A percentile compares a stretch with the other conserved stretches of the same genome.
Evolutionary conservation across 2,113 vertebrate species (phyloP).

Genomic region (Oceanites oceanicus): DNA sequence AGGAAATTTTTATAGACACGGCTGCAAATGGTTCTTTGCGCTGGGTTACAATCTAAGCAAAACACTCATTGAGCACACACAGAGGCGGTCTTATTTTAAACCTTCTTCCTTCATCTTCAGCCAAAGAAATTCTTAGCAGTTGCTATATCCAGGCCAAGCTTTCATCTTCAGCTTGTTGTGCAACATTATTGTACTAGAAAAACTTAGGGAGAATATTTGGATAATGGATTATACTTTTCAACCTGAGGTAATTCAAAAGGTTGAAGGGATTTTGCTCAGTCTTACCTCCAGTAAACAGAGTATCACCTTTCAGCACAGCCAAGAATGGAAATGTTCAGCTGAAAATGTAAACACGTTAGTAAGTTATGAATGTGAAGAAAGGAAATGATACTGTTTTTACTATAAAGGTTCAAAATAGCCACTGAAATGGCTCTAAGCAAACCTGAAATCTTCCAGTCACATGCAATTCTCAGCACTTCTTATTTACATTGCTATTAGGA

Average conservation of each 20-base stretch:
- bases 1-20: background rate
- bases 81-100: conserved; percentile 33
- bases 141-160: background rate
- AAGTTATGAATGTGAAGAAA: conserved; percentile 31
- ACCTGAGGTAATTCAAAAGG: conserved; percentile 29
- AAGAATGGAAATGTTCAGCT: conserved; percentile 41
- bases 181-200: conserved; percentile 5
- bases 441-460: conserved; percentile 11
- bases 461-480: background rate
- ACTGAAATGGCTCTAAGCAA: background rate
- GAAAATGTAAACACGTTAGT: conserved; percentile 38
- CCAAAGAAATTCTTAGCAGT: conserved; percentile 34
- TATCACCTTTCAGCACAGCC: conserved; percentile 44
- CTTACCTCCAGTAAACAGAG: conserved; percentile 15
- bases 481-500: conserved; percentile 5
- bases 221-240: conserved; percentile 57
- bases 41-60: background rate
- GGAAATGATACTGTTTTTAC: conserved; percentile 20
- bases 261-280: conserved; percentile 34
- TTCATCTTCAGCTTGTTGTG: conserved; percentile 25
- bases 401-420: conserved; percentile 26
- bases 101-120: conserved; percentile 21
- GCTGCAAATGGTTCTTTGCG: background rate
- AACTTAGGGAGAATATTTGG: conserved; percentile 39
- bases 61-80: background rate